A percentile compares a stretch with the other conserved stretches of the same genome.
phyloP scores from a whole-genome alignment of 2,113 vertebrate species.

The Megalops atlanticus region DNA sequence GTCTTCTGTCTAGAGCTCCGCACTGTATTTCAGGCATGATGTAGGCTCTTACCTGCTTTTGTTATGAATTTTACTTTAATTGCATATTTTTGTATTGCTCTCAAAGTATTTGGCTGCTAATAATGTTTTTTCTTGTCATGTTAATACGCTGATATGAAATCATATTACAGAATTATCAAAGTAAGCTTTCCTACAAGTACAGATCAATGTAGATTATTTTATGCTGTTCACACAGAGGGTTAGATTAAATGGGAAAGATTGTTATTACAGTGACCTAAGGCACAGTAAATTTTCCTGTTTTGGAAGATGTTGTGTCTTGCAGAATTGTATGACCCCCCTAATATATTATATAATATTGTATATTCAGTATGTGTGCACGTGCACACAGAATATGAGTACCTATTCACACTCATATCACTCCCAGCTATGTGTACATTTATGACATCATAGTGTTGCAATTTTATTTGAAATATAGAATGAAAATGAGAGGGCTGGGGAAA shows the following conservation, averaged over 20 bases:
- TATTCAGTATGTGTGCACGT: background rate
- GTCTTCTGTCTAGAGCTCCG: background rate
- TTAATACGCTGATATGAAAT: background rate
- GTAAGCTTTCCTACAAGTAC: no score
- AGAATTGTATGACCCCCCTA: no score
- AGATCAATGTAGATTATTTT: no score
- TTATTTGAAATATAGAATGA: background rate
- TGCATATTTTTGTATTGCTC: background rate
- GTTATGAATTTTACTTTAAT: background rate
- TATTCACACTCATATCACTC: background rate
- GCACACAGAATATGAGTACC: background rate
- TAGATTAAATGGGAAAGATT: no score
- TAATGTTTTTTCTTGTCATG: background rate
- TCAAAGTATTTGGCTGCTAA: background rate
- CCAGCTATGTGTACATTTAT: conserved; percentile 13
- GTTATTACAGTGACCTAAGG: no score
- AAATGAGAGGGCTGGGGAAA: background rate
- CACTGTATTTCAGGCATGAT: background rate
- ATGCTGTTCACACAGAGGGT: no score
- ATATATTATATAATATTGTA: background rate
- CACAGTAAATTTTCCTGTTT: no score
- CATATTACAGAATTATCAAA: no score
- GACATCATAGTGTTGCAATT: conserved; percentile 14
- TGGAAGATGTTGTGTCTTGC: background rate
- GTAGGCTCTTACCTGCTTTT: background rate